A percentile compares a stretch with the other conserved stretches of the same genome.
Conservation (phyloP, 2,888 invertebrate species). For the Apodemia mormo region DNA sequence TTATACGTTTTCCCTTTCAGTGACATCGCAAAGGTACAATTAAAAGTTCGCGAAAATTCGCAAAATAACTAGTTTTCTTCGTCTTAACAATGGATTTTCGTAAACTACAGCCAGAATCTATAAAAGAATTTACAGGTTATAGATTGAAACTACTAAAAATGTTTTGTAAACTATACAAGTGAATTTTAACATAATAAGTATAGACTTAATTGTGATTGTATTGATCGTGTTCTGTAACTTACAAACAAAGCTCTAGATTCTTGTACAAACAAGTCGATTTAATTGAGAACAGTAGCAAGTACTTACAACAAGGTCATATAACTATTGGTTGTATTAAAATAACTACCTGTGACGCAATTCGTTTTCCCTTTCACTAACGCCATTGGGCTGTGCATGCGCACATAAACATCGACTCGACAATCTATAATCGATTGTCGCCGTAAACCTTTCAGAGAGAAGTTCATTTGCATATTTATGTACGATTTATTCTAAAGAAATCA, state of each 20-base stretch:
- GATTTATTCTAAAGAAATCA: not conserved
- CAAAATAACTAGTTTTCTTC: no score
- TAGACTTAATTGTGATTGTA: not conserved
- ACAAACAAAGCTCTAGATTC: not conserved
- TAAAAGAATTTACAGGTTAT: no score
- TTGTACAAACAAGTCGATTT: constrained; percentile 1
- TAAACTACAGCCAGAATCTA: no score
- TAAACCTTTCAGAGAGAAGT: constrained; percentile 13
- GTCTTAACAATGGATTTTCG: no score
- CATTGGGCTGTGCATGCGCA: constrained; percentile 48
- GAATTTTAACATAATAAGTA: not conserved
- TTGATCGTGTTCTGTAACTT: not conserved
- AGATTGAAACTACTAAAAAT: no score
- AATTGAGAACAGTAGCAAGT: constrained; percentile 12
- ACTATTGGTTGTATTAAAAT: constrained; percentile 27
- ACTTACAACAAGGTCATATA: not conserved
- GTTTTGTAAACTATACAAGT: no score
- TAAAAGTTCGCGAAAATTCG: no score
- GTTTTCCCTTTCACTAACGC: constrained; percentile 69
- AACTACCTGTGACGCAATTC: constrained; percentile 59
- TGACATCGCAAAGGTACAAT: no score
- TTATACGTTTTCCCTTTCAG: no score
- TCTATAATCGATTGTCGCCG: constrained; percentile 6
- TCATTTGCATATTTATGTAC: not conserved
- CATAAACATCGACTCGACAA: constrained; percentile 12